Base-by-base conservation (phyloP, 2,113 vertebrate species). In the Raja brachyura region DNA sequence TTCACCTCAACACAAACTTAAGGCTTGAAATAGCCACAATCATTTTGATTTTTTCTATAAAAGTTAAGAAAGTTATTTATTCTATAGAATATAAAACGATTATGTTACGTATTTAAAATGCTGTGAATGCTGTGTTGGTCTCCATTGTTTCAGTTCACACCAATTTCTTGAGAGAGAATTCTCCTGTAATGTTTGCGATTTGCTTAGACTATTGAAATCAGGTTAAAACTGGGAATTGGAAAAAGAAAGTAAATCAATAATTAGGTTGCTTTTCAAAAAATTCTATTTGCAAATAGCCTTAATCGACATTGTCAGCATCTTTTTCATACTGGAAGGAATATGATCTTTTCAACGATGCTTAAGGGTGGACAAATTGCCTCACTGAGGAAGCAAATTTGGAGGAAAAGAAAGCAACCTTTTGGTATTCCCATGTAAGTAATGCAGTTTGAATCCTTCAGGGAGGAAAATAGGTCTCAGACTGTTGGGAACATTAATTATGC, bases 401-500 rank as follows among this genome's bases (percentile, higher is more conserved):
- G n/a, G 16, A 39, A 70, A 66, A 31, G 56, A 63, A 68, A 90
- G 86, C 63, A 88, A 31, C n/a, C 16, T 68, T 86, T 86, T 86
- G 56, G 28, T 11, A 86, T 61, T 31, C 14, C 31, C 33, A 39
- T 90, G 88, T 70, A 86, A 86, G 25, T 86, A 70, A 28, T 70
- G 66, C 70, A 70, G n/a, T 31, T 70, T 70, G 66, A 28, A 70
- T 90, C 59, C 63, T 66, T 39, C 7, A 39, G 20, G 81, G 81
- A 61, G 28, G 59, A 85, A 85, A n/a, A n/a, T 25, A 59, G 13
- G 81, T 11, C 81, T 39, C 16, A 9, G 86, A 13, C 54, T 90
- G 63, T 48, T 90, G 63, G 63, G 88, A 10, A 48, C 63, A 90
- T 90, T 90, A 90, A 68, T 90, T 90, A 68, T 90, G 88, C 88